These are phyloP conservation scores for Diloba caeruleocephala DNA, from an alignment of 2,888 invertebrate genomes.

Conservation along the genomic window DNA sequence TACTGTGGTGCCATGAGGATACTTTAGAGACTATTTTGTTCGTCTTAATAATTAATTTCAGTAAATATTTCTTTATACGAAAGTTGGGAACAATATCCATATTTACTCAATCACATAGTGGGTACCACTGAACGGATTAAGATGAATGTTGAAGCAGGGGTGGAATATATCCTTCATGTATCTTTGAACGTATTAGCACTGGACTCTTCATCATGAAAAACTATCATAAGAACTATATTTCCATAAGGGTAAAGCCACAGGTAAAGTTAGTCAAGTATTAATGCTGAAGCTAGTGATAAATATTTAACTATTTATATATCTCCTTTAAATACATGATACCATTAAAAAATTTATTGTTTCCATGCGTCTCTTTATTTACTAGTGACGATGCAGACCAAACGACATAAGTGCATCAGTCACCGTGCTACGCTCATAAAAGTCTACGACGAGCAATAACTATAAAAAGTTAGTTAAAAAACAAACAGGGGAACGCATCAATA, in stretches of 20 bases:
- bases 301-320: constrained; percentile 1
- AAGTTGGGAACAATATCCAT: too few species aligned
- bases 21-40: too few species aligned
- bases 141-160: too few species aligned
- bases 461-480: constrained; percentile 65
- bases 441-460: constrained; percentile 68
- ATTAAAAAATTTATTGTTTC: constrained; percentile 36
- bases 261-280: not conserved
- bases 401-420: constrained; percentile 65
- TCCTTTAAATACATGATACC: constrained; percentile 13
- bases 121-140: too few species aligned
- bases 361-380: constrained; percentile 24
- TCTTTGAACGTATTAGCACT: too few species aligned
- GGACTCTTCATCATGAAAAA: too few species aligned
- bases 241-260: too few species aligned
- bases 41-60: too few species aligned
- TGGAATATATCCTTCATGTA: too few species aligned
- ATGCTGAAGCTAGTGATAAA: not conserved
- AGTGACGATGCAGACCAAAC: constrained; percentile 19
- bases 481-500: constrained; percentile 62
- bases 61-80: too few species aligned
- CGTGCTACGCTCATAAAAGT: constrained; percentile 68
- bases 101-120: too few species aligned
- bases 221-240: too few species aligned
- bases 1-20: not conserved